Evolutionary conservation across 2,888 invertebrate genomes (phyloP), one percentile per base, ranked within the genome.

Genomic region (Synergus gifuensis): DNA sequence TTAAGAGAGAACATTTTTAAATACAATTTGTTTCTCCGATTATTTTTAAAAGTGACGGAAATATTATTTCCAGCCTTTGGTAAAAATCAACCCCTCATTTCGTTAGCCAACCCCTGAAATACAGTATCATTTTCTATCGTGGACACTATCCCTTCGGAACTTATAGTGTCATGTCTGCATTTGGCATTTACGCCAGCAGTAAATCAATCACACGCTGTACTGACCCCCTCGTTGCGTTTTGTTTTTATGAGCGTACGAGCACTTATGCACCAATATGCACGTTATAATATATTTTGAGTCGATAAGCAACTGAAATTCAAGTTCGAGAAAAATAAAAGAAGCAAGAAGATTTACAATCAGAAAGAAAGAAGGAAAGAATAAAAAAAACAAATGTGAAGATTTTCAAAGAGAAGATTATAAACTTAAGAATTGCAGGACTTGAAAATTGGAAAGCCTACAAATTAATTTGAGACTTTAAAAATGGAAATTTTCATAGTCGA

Each of bases 321-420:
- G n/a, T 8, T n/a, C 9, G 42, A 42, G 7, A 42, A 42, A 9
- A 8, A 9, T 9, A 9, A 42, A 42, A 42, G 42, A 42, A 42
- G 5, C 42, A 42, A 42, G 7, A 7, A 42, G 7, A 8, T 42
- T 42, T 42, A 42, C 1, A 42, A 42, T 42, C 42, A 42, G 42
- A 42, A 9, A 42, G 8, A 42, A 42, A 42, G 42, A 42, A 42
- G 4, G 8, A 42, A 7, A 42, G 28, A 28, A 28, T 28, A 28
- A 28, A 28, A 28, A 42, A 44, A 62, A 42, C 54, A 16, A 18
- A 9, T 11, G 49, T 14, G 44, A 76, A 78, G 94, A 64, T 36
- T 4, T 36, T 73, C 22, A 46, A 76, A 46, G 46, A 46, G 46
- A 28, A 28, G 3, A 28, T 28, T 28, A 28, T 28, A 28, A 28